Evolutionary conservation across 2,888 invertebrate genomes (phyloP).

Genomic region (Pristionchus exspectatus): DNA sequence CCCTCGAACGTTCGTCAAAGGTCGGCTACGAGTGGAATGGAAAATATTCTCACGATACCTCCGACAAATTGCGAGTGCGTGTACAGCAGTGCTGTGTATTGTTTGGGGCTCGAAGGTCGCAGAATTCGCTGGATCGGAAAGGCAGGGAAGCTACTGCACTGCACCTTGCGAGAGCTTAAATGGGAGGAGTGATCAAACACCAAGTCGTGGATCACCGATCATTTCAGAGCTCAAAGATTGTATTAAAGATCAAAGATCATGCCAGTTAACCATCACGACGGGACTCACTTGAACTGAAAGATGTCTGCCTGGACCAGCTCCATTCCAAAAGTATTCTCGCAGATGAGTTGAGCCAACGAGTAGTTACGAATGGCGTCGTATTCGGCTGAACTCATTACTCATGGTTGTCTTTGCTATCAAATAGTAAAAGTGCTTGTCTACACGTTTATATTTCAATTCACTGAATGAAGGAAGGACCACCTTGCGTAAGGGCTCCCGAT

Average conservation of each 20-base stretch:
- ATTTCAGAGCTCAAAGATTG: too few relatives aligned
- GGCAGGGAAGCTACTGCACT: background rate
- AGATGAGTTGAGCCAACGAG: slow-evolving; percentile 17
- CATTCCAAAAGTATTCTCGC: slow-evolving; percentile 31
- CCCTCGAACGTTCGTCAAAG: too few relatives aligned
- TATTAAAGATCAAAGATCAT: background rate
- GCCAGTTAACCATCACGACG: too few relatives aligned
- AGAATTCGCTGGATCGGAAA: background rate
- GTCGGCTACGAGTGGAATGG: too few relatives aligned
- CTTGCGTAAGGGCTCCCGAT: slow-evolving; percentile 54
- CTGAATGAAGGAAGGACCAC: background rate
- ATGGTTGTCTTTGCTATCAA: background rate
- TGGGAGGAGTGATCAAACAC: background rate
- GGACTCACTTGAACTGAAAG: background rate
- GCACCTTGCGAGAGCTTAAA: background rate
- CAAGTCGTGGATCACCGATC: too few relatives aligned
- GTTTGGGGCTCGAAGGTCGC: too few relatives aligned
- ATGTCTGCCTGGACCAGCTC: background rate
- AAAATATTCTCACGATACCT: too few relatives aligned
- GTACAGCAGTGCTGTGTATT: too few relatives aligned
- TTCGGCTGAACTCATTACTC: background rate
- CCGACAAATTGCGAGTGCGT: too few relatives aligned
- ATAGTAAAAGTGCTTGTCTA: too few relatives aligned
- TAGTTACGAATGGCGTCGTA: slow-evolving; percentile 27
- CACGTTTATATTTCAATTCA: too few relatives aligned